Base-by-base conservation (phyloP, 2,797 vertebrate species). In the Poecilia wingei region DNA sequence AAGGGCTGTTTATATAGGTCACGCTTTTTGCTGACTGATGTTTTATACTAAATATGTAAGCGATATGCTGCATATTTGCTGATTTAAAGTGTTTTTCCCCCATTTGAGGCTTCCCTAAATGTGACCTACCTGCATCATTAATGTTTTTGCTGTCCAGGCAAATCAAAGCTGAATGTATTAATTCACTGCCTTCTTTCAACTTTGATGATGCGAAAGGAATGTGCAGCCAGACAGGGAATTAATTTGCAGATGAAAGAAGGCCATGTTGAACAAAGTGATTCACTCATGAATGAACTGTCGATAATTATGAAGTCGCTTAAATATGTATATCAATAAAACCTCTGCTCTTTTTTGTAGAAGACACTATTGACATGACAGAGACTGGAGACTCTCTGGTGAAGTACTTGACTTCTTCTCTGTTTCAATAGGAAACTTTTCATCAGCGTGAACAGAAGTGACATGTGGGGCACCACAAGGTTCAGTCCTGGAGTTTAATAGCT, bases 1-100 rank as follows among this genome's bases (percentile, higher is more conserved):
- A 74, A 53, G 25, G 76, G 68, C 53, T 49, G 59, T 79, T 88
- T 79, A 45, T 77, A 78, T 81, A 78, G 82, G 79, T 85, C 79
- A 68, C 3, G 64, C 76, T 78, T 77, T 68, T 25, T 55, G 66
- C 78, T 77, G 79, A 80, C 55, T 74, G 74, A 72, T 49, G 70
- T 82, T 64, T 74, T 33, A 6, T 20, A 72, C 66, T n/a, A 68
- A 70, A 70, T 41, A 70, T 70, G 22, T n/a, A 28, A 45, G 68
- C 36, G 3, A 70, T 70, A 43, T 14, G 14, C 39, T n/a, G 25
- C 68, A 70, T n/a, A n/a, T n/a, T n/a, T 70, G 66, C 66, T 69
- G 66, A 43, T 70, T 45, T 43, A 43, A 22, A 69, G 66, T 69
- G 31, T 7, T 57, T 74, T 39, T 2, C 47, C 20, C 66, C 16